Base-by-base conservation (phyloP, 2,888 invertebrate species). In the Xanthia togata region DNA sequence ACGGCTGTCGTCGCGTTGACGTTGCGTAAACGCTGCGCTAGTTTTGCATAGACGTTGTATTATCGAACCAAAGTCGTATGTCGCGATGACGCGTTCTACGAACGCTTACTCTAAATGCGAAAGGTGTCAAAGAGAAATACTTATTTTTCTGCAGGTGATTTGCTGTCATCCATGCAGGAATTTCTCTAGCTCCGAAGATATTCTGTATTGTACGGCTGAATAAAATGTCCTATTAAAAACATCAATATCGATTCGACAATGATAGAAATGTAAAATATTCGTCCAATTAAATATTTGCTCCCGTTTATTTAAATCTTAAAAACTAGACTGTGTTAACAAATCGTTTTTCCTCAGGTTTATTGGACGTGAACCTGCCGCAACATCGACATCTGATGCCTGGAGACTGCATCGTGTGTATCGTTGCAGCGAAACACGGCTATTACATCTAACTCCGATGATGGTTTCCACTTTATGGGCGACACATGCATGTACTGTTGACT, bases 341-440 rank as follows among this genome's bases (percentile, higher is more conserved):
- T 53, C 14, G 17, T 55, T 62, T 41, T 86, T 35, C 4, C 35
- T 57, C 9, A 65, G 55, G 86, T 90, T 90, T 67, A 50, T 41
- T 85, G 3, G 81, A 86, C 35, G 20, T 92, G 4, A 65, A 70
- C 5, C 76, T 93, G 38, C 84, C 85, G 0, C 78, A 86, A n/a
- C 93, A 93, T n/a, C 90, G 94, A 0, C 94, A 94, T 79, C 44
- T 76, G 12, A 23, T 90, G 53, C 80, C 87, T 0, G 88, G 80
- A 0, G 86, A 90, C 0, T 94, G 94, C 72, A 50, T 89, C 0
- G 93, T 94, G 1, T 94, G 94, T 62, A 23, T 86, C 23, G 71
- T 87, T 0, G 57, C 82, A 8, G 82, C 83, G 0, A 82, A 85
- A 74, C 84, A 86, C 74, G 84, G 86, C 23, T 88, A 78, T 53